Evolutionary conservation across 1,140 invertebrate genomes (phyloP), one percentile per base, ranked within the genome.

Genomic region (Rhynchophorus ferrugineus): DNA sequence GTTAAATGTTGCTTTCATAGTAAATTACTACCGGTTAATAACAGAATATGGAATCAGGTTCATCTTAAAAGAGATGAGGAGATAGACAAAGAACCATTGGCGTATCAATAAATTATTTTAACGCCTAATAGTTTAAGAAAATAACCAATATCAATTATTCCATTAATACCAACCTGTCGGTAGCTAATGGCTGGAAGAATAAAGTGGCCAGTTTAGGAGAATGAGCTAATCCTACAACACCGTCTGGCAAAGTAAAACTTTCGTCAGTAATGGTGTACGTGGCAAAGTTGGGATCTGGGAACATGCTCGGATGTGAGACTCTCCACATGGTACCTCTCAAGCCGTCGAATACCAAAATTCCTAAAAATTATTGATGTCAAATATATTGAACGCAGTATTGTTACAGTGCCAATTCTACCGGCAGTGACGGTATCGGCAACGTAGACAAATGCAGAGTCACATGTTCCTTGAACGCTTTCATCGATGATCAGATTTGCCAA

Each of bases 101-200:
- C n/a, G n/a, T n/a, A n/a, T n/a, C n/a, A n/a, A n/a, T n/a, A n/a
- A n/a, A n/a, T n/a, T n/a, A n/a, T n/a, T n/a, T n/a, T n/a, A n/a
- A n/a, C n/a, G n/a, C n/a, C n/a, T n/a, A n/a, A n/a, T n/a, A n/a
- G n/a, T n/a, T n/a, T n/a, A n/a, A n/a, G n/a, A n/a, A n/a, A n/a
- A n/a, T n/a, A n/a, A n/a, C n/a, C n/a, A n/a, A n/a, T n/a, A n/a
- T n/a, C n/a, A n/a, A n/a, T n/a, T n/a, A n/a, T n/a, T n/a, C n/a
- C n/a, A n/a, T n/a, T n/a, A n/a, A n/a, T n/a, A n/a, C n/a, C n/a
- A n/a, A 79, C 76, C 84, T 77, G 69, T 89, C 81, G 3, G 85
- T 87, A n/a, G 87, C 87, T 48, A 90, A 69, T 0, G 88, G 86
- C 66, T 89, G 86, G 71, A 82, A 90, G 64, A 87, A 91, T 0